These are phyloP conservation scores for Acleris literana DNA, from an alignment of 2,888 invertebrate species.

Conservation along the genomic window DNA sequence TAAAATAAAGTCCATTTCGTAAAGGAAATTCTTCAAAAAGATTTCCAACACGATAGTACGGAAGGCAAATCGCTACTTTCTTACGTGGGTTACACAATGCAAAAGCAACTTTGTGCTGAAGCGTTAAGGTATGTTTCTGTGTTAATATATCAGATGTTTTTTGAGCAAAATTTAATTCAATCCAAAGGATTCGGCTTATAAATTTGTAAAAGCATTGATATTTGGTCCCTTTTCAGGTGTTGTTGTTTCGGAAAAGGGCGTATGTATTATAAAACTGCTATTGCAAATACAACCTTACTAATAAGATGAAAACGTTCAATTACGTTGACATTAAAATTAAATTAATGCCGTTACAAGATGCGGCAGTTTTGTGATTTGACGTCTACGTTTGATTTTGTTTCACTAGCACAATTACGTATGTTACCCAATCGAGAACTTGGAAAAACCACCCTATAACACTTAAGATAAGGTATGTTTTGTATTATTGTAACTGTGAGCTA, in stretches of 20 bases:
- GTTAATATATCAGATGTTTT: neutral
- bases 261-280: too few species aligned
- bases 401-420: too few species aligned
- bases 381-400: too few species aligned
- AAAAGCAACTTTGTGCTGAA: neutral
- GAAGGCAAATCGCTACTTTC: constrained; percentile 16
- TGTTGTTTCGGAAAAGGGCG: neutral
- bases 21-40: neutral
- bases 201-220: constrained; percentile 30
- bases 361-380: too few species aligned
- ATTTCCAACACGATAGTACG: constrained; percentile 10
- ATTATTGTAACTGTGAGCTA: too few species aligned
- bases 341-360: too few species aligned
- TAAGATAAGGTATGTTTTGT: too few species aligned
- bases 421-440: too few species aligned
- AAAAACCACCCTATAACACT: too few species aligned
- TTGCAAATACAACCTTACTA: too few species aligned
- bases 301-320: too few species aligned
- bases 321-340: too few species aligned
- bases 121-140: neutral
- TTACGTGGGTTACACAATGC: neutral
- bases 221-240: constrained; percentile 16
- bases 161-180: constrained; percentile 33
- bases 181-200: constrained; percentile 6
- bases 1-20: constrained; percentile 1